Evolutionary conservation across 2,888 invertebrate genomes (phyloP).

Genomic region (Trimorus sp.): DNA sequence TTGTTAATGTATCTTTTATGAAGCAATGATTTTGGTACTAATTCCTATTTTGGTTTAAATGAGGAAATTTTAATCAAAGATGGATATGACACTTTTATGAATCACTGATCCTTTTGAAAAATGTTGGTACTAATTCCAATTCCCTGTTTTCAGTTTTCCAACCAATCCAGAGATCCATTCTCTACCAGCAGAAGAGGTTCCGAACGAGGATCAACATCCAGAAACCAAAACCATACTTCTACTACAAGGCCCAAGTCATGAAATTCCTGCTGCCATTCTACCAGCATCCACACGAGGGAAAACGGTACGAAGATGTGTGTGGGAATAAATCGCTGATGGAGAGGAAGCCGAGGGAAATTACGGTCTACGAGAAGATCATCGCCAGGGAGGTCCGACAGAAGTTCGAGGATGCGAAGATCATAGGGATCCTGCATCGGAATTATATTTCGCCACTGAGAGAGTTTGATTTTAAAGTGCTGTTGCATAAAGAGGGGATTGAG

Average conservation of each 20-base stretch:
- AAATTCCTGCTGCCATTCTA: conserved; percentile 86
- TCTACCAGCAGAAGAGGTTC: conserved; percentile 84
- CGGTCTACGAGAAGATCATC: conserved; percentile 88
- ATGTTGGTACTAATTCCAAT: no score
- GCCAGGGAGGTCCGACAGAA: conserved; percentile 88
- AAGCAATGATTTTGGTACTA: no score
- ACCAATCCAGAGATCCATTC: conserved; percentile 73
- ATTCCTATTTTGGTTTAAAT: no score
- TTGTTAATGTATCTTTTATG: no score
- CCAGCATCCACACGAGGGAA: conserved; percentile 80
- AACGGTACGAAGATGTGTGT: conserved; percentile 82
- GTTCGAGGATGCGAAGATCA: conserved; percentile 88
- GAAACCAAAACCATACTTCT: conserved; percentile 87
- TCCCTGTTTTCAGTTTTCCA: conserved; percentile 73
- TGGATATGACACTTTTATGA: no score
- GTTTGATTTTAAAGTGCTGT: conserved; percentile 82
- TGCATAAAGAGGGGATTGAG: conserved; percentile 87
- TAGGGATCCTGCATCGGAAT: conserved; percentile 88
- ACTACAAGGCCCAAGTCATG: conserved; percentile 85
- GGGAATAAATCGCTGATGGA: conserved; percentile 72
- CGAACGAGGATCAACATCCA: conserved; percentile 91
- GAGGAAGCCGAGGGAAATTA: conserved; percentile 77
- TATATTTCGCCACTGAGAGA: conserved; percentile 86
- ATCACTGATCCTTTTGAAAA: no score
- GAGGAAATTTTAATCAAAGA: no score